Conservation (phyloP, 2,797 vertebrate genomes). For the Forpus xanthops region DNA sequence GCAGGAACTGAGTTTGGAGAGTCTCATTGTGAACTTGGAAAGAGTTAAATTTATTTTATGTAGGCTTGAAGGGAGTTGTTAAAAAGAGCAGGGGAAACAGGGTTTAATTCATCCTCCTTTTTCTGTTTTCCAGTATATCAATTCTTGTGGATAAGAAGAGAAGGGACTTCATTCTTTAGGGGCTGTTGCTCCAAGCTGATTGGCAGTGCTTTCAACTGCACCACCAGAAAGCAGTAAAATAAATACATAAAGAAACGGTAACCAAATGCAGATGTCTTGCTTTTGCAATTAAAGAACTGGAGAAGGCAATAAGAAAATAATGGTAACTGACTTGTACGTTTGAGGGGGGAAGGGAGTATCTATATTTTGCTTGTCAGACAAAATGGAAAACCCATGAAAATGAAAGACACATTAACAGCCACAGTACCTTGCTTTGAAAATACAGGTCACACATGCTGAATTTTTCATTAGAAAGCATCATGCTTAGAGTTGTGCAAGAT, state of each 20-base stretch:
- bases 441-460: background rate
- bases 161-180: background rate
- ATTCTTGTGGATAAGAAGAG: background rate
- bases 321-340: background rate
- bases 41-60: slow-evolving; percentile 30
- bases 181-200: background rate
- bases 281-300: slow-evolving; percentile 22
- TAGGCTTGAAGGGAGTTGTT: slow-evolving; percentile 13
- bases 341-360: background rate
- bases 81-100: background rate
- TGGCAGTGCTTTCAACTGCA: background rate
- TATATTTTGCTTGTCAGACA: background rate
- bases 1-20: background rate
- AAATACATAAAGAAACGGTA: slow-evolving; percentile 19
- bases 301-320: slow-evolving; percentile 3
- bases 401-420: background rate
- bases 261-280: slow-evolving; percentile 57
- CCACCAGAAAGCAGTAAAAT: slow-evolving; percentile 42
- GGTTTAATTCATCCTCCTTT: background rate
- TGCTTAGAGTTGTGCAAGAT: background rate
- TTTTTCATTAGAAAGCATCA: background rate
- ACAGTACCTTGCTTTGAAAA: background rate
- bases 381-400: background rate
- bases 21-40: background rate
- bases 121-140: slow-evolving; percentile 19